A percentile compares a stretch with the other conserved stretches of the same genome.
Evolutionary conservation across 2,113 vertebrate species (phyloP).

Genomic region (Rhadina sibilatrix): DNA sequence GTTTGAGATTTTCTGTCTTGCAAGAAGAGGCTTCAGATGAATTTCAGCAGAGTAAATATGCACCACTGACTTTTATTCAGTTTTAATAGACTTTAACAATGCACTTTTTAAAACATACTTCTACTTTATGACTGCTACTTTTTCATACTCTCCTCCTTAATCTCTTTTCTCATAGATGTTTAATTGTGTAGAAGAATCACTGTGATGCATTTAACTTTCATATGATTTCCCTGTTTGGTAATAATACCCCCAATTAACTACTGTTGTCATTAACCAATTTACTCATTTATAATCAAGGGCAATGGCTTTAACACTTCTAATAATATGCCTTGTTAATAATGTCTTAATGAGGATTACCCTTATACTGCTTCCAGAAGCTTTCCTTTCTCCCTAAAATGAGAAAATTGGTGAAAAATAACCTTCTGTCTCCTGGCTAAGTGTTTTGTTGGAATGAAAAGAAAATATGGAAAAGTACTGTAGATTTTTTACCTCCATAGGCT

Average conservation of each 20-base stretch:
- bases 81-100: slow-evolving; percentile 5
- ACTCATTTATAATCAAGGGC: slow-evolving; percentile 56
- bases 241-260: slow-evolving; percentile 56
- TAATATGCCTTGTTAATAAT: slow-evolving; percentile 48
- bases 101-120: background rate
- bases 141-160: slow-evolving; percentile 10
- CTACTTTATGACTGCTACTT: slow-evolving; percentile 8
- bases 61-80: slow-evolving; percentile 24
- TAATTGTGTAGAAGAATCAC: slow-evolving; percentile 37
- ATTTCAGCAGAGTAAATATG: slow-evolving; percentile 27
- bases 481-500: background rate
- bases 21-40: background rate
- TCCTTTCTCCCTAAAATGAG: slow-evolving; percentile 17
- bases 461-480: background rate
- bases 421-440: background rate
- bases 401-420: slow-evolving; percentile 21
- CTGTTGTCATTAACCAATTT: slow-evolving; percentile 60
- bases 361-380: slow-evolving; percentile 22
- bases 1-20: background rate
- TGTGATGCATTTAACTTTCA: slow-evolving; percentile 56
- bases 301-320: slow-evolving; percentile 40
- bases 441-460: background rate
- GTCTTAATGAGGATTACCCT: slow-evolving; percentile 46
- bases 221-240: slow-evolving; percentile 55
- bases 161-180: slow-evolving; percentile 2